A percentile compares a stretch with the other conserved stretches of the same genome.
Conservation (phyloP, 2,113 vertebrate species). For the Spea bombifrons region DNA sequence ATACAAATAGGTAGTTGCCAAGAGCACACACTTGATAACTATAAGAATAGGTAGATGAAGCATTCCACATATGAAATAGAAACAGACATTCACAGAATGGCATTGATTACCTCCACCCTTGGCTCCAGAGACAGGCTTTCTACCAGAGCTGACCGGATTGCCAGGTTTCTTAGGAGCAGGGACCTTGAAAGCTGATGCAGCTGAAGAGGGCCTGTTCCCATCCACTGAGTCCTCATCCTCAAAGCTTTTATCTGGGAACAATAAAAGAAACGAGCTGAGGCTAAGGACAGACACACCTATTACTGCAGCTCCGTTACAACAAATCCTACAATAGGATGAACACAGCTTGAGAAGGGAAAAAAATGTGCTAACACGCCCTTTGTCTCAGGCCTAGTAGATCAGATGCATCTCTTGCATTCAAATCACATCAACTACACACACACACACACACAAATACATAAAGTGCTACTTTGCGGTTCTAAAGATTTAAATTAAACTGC, state of each 20-base stretch:
- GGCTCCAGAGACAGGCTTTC: constrained; percentile 77
- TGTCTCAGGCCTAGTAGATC: constrained; percentile 28
- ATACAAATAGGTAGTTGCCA: too few species aligned
- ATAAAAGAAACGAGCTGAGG: constrained; percentile 2
- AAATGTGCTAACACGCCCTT: constrained; percentile 50
- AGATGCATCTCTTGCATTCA: too few species aligned
- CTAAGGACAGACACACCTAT: background rate
- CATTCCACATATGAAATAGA: too few species aligned
- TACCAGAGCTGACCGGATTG: constrained; percentile 76
- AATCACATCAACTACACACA: too few species aligned
- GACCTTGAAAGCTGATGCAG: constrained; percentile 89
- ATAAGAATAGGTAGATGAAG: too few species aligned
- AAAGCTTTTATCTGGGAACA: constrained; percentile 88
- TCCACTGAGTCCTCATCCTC: constrained; percentile 97
- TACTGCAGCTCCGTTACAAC: background rate
- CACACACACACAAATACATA: too few species aligned
- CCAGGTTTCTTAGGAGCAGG: constrained; percentile 87
- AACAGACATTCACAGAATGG: constrained; percentile 8
- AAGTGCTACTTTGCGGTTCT: too few species aligned
- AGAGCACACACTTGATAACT: too few species aligned
- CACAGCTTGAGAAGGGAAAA: constrained; percentile 43
- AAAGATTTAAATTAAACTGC: too few species aligned
- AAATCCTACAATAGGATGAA: constrained; percentile 34
- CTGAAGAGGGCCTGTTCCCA: constrained; percentile 85
- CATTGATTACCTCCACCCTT: constrained; percentile 80